Conservation (phyloP, 2,113 vertebrate species). For the Actenoides lindsayi region DNA sequence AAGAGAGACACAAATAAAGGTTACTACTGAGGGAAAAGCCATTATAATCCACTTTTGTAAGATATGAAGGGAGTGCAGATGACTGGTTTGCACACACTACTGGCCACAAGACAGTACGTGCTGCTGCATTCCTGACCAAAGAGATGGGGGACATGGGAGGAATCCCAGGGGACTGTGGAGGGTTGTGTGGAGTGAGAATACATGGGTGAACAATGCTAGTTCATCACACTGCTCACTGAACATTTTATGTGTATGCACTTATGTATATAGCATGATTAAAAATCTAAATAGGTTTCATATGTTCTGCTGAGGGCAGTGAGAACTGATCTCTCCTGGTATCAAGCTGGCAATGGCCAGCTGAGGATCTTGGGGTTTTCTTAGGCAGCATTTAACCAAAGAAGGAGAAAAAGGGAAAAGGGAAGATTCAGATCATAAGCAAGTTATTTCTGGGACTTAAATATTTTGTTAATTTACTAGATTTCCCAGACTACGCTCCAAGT, state of each 20-base stretch:
- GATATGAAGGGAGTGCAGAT: background rate
- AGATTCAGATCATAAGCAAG: background rate
- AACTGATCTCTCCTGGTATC: background rate
- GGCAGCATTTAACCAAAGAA: background rate
- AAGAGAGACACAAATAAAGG: background rate
- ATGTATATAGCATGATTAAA: background rate
- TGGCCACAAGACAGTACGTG: background rate
- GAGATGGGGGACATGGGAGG: accelerated
- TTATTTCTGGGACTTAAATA: background rate
- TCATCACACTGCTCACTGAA: background rate
- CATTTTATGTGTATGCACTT: background rate
- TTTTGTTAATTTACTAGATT: background rate
- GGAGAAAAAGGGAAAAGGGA: background rate
- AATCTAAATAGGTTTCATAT: background rate
- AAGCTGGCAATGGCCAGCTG: background rate
- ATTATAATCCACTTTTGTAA: background rate
- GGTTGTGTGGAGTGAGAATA: accelerated
- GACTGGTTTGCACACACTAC: background rate
- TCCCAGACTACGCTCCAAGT: background rate
- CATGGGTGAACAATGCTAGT: background rate
- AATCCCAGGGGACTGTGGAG: background rate
- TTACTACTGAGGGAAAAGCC: background rate
- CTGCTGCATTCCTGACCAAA: background rate
- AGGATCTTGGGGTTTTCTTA: background rate
- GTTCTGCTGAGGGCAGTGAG: background rate